phyloP scores from a whole-genome alignment of 1,140 invertebrate species.

The Ips typographus region DNA sequence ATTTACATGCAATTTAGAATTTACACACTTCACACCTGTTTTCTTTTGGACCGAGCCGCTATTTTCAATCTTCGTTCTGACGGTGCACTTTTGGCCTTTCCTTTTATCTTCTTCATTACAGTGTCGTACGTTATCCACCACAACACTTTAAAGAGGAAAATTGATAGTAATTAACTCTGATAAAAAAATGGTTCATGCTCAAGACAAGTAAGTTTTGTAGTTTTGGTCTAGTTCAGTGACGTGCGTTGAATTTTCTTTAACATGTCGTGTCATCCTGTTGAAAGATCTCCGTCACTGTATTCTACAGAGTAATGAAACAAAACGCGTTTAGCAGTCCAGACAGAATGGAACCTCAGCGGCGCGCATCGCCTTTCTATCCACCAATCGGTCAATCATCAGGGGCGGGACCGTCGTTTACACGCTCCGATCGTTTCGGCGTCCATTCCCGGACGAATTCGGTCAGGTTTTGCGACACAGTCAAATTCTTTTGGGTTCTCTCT shows the following conservation, averaged over 20 bases:
- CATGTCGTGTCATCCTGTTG: too few relatives aligned
- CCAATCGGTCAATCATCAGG: slow-evolving; percentile 26
- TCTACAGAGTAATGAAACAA: slow-evolving; percentile 17
- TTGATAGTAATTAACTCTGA: too few relatives aligned
- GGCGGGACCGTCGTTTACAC: slow-evolving; percentile 21
- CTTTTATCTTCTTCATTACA: slow-evolving; percentile 29
- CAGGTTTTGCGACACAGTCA: too few relatives aligned
- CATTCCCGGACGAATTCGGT: not conserved
- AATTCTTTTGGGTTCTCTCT: too few relatives aligned
- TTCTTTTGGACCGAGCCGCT: slow-evolving; percentile 35
- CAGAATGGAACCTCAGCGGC: slow-evolving; percentile 32
- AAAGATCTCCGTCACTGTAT: not conserved
- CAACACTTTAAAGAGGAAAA: not conserved
- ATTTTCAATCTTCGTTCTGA: slow-evolving; percentile 37
- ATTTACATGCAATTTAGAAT: slow-evolving; percentile 40
- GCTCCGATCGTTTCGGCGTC: slow-evolving; percentile 19
- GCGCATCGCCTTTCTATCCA: slow-evolving; percentile 12
- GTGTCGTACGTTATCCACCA: slow-evolving; percentile 11
- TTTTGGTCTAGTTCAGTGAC: too few relatives aligned
- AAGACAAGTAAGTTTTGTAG: too few relatives aligned
- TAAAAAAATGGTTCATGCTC: too few relatives aligned
- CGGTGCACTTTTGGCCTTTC: slow-evolving; percentile 34
- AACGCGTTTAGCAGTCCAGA: slow-evolving; percentile 17
- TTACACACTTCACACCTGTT: slow-evolving; percentile 39
- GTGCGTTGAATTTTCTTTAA: too few relatives aligned